Evolutionary conservation across 2,888 invertebrate genomes (phyloP), one percentile per base, ranked within the genome.

Genomic region (Empis stercorea): DNA sequence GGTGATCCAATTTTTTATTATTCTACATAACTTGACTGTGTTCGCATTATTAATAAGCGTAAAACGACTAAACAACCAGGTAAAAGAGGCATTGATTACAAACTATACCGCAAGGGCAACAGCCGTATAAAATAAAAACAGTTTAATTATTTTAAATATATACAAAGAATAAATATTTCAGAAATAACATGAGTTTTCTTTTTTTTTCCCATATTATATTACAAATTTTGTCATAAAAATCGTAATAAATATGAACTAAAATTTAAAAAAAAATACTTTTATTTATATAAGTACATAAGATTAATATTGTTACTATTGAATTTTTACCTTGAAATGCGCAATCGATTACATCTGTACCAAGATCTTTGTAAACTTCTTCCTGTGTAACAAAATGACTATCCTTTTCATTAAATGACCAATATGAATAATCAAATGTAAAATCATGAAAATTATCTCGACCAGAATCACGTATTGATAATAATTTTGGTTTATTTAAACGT

Each of bases 341-440:
- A 61, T 80, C 79, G 55, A 84, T 77, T 44, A 84, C 83, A 70
- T 83, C 83, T 53, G 75, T 79, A 53, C 83, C 83, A 56, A 84
- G 72, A 71, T 83, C 81, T 54, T 73, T 72, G 63, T 80, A 82
- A 46, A 84, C 84, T 76, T 83, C 80, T 62, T 87, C 87, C 68
- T 91, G 89, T 10, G 86, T 79, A 34, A 84, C 82, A 68, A 81
- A 89, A 64, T 84, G 78, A 13, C 69, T 66, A 61, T 85, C 85
- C 15, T 70, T 71, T 38, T 73, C 65, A 62, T 85, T 81, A 65
- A 74, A 85, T 45, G 88, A 89, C 87, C 87, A 89, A 64, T 89
- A 89, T 0, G 88, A 88, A 66, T 85, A 83, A 72, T 89, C 89
- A 68, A 88, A 89, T 48, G 88, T 87, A 65, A 89, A 91, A 68